phyloP scores from a whole-genome alignment of 2,888 invertebrate genomes.

The Onthophagus sagittarius region DNA sequence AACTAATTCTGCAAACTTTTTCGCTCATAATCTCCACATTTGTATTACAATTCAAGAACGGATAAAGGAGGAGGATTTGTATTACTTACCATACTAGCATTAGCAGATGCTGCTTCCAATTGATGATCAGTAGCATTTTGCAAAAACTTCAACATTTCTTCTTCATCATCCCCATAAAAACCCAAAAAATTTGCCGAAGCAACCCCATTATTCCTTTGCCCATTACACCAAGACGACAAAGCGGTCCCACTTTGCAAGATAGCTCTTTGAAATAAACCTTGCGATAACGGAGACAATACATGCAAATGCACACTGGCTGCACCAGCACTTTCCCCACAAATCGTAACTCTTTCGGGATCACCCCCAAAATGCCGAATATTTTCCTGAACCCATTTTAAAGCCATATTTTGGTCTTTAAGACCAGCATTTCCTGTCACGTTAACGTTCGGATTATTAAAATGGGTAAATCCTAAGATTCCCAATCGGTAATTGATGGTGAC shows the following conservation, averaged over 20 bases:
- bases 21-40: too few species aligned
- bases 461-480: slow-evolving; percentile 46
- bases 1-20: too few species aligned
- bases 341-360: slow-evolving; percentile 51
- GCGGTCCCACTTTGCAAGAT: slow-evolving; percentile 25
- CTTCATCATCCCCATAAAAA: too few species aligned
- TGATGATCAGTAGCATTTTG: too few species aligned
- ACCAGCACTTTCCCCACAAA: slow-evolving; percentile 55
- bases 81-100: too few species aligned
- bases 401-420: slow-evolving; percentile 53
- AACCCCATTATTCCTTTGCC: too few species aligned
- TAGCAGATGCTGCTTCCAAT: too few species aligned
- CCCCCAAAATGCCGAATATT: slow-evolving; percentile 53
- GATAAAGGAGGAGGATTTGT: too few species aligned
- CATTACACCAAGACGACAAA: slow-evolving; percentile 16
- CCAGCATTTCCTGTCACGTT: slow-evolving; percentile 54
- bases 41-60: too few species aligned
- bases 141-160: too few species aligned
- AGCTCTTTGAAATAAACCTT: slow-evolving; percentile 28
- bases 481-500: slow-evolving; percentile 43
- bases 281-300: slow-evolving; percentile 50
- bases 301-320: slow-evolving; percentile 50
- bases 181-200: too few species aligned
- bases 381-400: slow-evolving; percentile 51
- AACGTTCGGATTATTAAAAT: slow-evolving; percentile 47